These are phyloP conservation scores for Scomber colias DNA, from an alignment of 2,113 vertebrate species.

Conservation along the genomic window DNA sequence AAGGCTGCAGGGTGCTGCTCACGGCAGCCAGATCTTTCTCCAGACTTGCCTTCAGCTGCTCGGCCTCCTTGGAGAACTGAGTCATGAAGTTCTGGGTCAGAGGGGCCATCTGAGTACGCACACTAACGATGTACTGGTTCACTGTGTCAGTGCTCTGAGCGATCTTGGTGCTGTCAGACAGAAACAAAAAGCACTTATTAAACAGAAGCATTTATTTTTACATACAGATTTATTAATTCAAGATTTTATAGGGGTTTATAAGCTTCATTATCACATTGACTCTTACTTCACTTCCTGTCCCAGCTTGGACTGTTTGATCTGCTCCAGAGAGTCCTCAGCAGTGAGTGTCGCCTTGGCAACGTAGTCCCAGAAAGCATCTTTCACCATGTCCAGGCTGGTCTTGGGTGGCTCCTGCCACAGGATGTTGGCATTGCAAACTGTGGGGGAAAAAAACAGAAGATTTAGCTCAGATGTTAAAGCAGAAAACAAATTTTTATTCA, in stretches of 20 bases:
- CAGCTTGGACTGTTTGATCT: constrained; percentile 74
- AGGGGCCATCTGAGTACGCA: constrained; percentile 54
- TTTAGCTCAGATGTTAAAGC: background rate
- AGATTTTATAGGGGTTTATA: background rate
- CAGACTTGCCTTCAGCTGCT: constrained; percentile 65
- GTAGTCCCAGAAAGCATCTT: constrained; percentile 82
- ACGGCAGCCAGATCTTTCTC: constrained; percentile 55
- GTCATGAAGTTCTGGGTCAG: constrained; percentile 48
- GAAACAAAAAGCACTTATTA: background rate
- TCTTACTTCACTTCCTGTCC: constrained; percentile 80
- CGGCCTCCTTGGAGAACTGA: constrained; percentile 62
- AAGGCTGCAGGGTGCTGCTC: constrained; percentile 43
- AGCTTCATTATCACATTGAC: background rate
- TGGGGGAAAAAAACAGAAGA: background rate
- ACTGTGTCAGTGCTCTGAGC: constrained; percentile 48
- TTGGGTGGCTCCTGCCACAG: constrained; percentile 75
- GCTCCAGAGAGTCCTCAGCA: constrained; percentile 73
- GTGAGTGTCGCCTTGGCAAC: constrained; percentile 71
- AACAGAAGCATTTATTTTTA: background rate
- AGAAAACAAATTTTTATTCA: background rate
- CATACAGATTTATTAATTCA: too few species aligned
- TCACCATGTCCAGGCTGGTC: constrained; percentile 75
- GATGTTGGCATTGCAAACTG: constrained; percentile 80
- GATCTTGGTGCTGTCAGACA: constrained; percentile 45
- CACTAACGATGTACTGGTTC: constrained; percentile 39